Percentiles rank a stretch among this genome's conserved stretches.
phyloP scores from a whole-genome alignment of 2,888 invertebrate genomes.

The Molorchus minor region DNA sequence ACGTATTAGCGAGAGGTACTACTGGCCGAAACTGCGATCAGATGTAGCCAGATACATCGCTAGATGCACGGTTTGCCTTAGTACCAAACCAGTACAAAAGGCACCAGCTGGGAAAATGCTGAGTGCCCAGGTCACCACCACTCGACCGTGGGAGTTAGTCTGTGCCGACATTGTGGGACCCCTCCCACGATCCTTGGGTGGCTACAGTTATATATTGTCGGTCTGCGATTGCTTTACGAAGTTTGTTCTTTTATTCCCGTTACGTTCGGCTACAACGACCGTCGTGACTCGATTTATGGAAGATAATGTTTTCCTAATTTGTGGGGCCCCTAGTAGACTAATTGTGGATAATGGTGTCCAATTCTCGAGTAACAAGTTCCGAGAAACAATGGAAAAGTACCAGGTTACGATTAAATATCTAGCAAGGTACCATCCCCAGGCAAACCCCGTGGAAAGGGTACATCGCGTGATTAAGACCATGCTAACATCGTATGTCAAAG shows the following conservation, averaged over 20 bases:
- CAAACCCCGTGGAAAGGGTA: slow-evolving; percentile 50
- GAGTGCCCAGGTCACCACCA: too few species aligned
- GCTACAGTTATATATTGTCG: too few species aligned
- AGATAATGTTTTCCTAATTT: too few species aligned
- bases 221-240: too few species aligned
- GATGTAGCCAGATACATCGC: background rate
- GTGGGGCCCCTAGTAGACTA: too few species aligned
- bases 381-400: slow-evolving; percentile 14
- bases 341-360: slow-evolving; percentile 26
- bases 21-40: background rate
- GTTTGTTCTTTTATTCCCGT: too few species aligned
- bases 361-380: slow-evolving; percentile 17
- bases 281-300: too few species aligned
- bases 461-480: slow-evolving; percentile 51
- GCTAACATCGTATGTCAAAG: slow-evolving; percentile 44
- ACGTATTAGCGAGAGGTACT: background rate
- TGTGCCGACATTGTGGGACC: too few species aligned
- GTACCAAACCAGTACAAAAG: background rate
- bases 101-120: background rate
- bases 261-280: too few species aligned
- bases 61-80: background rate
- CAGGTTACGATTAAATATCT: slow-evolving; percentile 29
- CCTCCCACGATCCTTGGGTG: too few species aligned
- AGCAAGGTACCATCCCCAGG: slow-evolving; percentile 49
- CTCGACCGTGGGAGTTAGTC: too few species aligned